Base-by-base conservation (phyloP, 2,888 invertebrate genomes). In the Junonia oenone region DNA sequence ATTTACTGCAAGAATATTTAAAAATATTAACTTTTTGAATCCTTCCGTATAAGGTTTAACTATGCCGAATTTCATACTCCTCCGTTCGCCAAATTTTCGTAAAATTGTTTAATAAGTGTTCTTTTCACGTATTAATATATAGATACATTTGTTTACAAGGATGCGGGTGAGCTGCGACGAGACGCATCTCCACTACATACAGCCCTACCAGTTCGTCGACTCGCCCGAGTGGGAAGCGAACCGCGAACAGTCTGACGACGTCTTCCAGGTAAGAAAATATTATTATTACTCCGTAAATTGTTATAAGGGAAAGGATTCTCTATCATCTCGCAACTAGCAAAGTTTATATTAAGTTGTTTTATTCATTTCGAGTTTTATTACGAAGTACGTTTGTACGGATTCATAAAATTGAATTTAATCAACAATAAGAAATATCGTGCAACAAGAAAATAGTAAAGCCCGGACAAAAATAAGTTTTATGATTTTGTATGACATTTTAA, bases 151-250 rank as follows among this genome's bases (percentile, higher is more conserved):
- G 19, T 26, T 58, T 59, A 83, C 8, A 84, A 96, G 96, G 79
- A 88, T 96, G 84, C 93, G 94, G 68, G 96, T 96, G 63, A 95
- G 94, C 58, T 96, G 95, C 72, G 95, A 95, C 69, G 94, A 93
- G 65, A 94, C 95, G n/a, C 95, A 95, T 73, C 91, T 96, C 29
- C 96, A 96, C 83, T 94, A 93, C 80, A 94, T 96, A 69, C 92
- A 93, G 71, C 92, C 93, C 59, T 95, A 95, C 78, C 96, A 97
- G 84, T 97, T 97, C 78, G 93, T 97, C 59, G 96, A 96, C 81
- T 96, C 96, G n/a, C 96, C 96, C 0, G 96, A 97, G 85, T 96
- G 96, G 95, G 96, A 96, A 69, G 94, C 95, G 51, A 94, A 94
- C 75, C 92, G 94, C 69, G 94, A 94, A 71, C 94, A 94, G 74